A percentile compares a stretch with the other conserved stretches of the same genome.
These are phyloP conservation scores for Illadopsis cleaveri DNA, from an alignment of 2,113 vertebrate species.

Conservation along the genomic window DNA sequence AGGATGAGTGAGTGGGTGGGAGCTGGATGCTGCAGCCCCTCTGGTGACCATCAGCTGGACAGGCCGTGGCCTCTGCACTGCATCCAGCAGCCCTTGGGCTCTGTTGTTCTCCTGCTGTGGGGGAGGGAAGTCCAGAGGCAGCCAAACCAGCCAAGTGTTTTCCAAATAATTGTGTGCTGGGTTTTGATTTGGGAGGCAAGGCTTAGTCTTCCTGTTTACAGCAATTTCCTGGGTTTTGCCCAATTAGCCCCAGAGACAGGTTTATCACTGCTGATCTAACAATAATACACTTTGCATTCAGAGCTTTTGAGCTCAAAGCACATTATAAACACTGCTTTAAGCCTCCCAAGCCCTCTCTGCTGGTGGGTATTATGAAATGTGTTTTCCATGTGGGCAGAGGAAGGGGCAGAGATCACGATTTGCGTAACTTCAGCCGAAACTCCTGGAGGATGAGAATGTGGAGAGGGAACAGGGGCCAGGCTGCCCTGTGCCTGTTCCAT, in stretches of 20 bases:
- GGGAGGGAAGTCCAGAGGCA: conserved; percentile 11
- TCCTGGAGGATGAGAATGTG: neutral
- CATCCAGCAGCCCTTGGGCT: neutral
- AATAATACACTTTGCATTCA: conserved; percentile 52
- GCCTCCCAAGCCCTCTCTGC: conserved; percentile 38
- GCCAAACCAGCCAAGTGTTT: conserved; percentile 35
- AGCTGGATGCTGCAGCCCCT: neutral
- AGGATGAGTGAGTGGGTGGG: neutral
- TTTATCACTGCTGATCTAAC: conserved; percentile 66
- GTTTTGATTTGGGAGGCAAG: conserved; percentile 57
- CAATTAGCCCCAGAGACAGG: conserved; percentile 54
- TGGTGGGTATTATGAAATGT: conserved; percentile 46
- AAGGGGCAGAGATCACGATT: conserved; percentile 38
- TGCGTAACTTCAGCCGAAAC: neutral
- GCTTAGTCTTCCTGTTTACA: conserved; percentile 64
- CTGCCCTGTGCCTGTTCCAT: neutral
- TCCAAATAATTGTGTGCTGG: conserved; percentile 27
- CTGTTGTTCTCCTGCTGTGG: neutral
- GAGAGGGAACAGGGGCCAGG: neutral
- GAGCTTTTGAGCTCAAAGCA: conserved; percentile 60
- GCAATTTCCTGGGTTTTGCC: conserved; percentile 59
- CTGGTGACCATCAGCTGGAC: neutral
- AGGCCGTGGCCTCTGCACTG: neutral
- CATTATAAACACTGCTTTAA: conserved; percentile 34
- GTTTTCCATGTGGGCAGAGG: conserved; percentile 39